Evolutionary conservation across 2,113 vertebrate species (phyloP).

Genomic region (Zootoca vivipara): DNA sequence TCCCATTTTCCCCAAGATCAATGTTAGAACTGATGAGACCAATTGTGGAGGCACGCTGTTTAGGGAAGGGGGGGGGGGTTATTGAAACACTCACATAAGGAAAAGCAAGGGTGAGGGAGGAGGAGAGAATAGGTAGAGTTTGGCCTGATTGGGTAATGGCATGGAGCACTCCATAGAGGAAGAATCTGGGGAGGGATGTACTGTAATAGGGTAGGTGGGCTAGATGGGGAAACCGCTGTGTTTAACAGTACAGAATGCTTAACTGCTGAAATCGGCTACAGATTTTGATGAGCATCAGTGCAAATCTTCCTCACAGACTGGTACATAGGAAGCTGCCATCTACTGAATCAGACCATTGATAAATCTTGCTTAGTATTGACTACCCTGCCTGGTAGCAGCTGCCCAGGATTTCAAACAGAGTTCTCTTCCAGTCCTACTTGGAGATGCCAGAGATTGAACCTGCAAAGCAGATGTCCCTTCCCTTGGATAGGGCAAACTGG

Average conservation of each 20-base stretch:
- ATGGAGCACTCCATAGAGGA: neutral
- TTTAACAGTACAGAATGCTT: neutral
- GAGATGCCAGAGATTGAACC: too few species aligned
- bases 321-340: too few species aligned
- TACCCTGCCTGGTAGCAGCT: too few species aligned
- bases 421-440: too few species aligned
- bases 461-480: neutral
- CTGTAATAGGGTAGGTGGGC: neutral
- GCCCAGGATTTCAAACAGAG: too few species aligned
- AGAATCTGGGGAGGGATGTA: neutral
- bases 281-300: neutral
- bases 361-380: too few species aligned
- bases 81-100: neutral
- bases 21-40: neutral
- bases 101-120: neutral
- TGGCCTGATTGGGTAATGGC: neutral
- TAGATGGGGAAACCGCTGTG: neutral
- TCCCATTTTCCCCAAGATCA: too few species aligned
- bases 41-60: neutral
- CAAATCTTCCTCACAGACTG: accelerated
- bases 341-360: too few species aligned
- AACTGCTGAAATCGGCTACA: neutral
- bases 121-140: neutral
- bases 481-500: neutral
- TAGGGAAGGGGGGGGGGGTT: neutral